Percentiles rank a stretch among this genome's conserved stretches.
phyloP scores from a whole-genome alignment of 2,113 vertebrate genomes.

The Nanorana parkeri region DNA sequence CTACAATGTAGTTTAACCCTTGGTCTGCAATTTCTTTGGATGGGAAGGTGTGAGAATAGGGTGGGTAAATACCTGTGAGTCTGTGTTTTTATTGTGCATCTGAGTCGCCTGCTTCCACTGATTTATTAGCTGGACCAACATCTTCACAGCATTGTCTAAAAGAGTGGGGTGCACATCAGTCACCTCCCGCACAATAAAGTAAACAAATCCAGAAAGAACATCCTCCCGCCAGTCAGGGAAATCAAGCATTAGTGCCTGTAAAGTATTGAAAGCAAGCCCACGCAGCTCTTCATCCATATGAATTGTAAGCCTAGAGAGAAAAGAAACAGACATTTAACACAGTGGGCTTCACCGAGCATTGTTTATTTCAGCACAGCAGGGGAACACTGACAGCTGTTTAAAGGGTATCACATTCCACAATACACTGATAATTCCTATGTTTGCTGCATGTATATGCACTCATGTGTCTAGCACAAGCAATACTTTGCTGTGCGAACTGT shows the following conservation, averaged over 20 bases:
- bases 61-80: slow-evolving; percentile 79
- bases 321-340: slow-evolving; percentile 24
- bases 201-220: slow-evolving; percentile 94
- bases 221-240: slow-evolving; percentile 98
- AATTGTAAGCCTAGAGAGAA: slow-evolving; percentile 86
- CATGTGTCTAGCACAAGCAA: too few species aligned
- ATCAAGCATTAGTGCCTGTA: slow-evolving; percentile 96
- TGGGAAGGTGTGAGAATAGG: neutral
- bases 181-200: slow-evolving; percentile 96
- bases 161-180: slow-evolving; percentile 94
- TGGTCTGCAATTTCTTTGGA: too few species aligned
- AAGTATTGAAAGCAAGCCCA: slow-evolving; percentile 94
- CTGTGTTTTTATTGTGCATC: slow-evolving; percentile 87
- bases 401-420: neutral
- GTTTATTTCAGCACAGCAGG: neutral
- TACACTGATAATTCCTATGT: neutral
- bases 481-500: too few species aligned
- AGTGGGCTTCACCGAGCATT: neutral
- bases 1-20: too few species aligned
- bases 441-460: neutral
- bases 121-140: slow-evolving; percentile 95
- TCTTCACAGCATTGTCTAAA: slow-evolving; percentile 96
- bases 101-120: slow-evolving; percentile 96
- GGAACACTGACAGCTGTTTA: neutral
- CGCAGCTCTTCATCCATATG: slow-evolving; percentile 99